phyloP scores from a whole-genome alignment of 1,140 invertebrate species.

The Araneus ventricosus region DNA sequence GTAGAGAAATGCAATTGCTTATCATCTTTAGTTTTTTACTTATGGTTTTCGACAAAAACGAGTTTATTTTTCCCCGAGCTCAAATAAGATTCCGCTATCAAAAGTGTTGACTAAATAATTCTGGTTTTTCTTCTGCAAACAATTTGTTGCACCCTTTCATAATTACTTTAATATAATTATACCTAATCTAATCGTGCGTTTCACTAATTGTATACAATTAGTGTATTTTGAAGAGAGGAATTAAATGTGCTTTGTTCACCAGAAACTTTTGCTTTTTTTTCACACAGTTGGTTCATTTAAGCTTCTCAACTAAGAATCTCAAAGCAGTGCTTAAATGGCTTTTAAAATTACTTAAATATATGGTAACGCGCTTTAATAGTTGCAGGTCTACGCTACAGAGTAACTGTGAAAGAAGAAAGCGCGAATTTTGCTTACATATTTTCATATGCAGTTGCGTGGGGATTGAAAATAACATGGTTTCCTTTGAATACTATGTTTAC shows the following conservation, averaged over 20 bases:
- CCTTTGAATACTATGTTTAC: too few species aligned
- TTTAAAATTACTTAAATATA: background rate
- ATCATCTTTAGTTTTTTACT: slow-evolving; percentile 20
- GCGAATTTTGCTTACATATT: too few species aligned
- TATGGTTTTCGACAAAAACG: background rate
- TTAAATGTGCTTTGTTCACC: background rate
- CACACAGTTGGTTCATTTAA: background rate
- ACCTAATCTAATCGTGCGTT: slow-evolving; percentile 7
- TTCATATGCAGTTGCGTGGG: too few species aligned
- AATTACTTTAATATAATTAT: slow-evolving; percentile 12
- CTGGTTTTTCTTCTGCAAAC: background rate
- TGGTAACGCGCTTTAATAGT: too few species aligned
- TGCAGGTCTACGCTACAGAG: too few species aligned
- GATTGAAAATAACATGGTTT: too few species aligned
- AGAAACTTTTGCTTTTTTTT: background rate
- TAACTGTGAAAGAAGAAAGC: too few species aligned
- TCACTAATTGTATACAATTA: slow-evolving; percentile 18
- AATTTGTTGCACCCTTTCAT: background rate
- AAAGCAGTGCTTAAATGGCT: background rate
- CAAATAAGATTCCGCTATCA: background rate
- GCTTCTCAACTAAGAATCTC: background rate
- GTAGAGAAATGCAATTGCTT: slow-evolving; percentile 37
- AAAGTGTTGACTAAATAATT: background rate
- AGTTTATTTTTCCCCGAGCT: background rate
- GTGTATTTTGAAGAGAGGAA: background rate